A percentile compares a stretch with the other conserved stretches of the same genome.
These are phyloP conservation scores for Chaenocephalus aceratus DNA, from an alignment of 2,113 vertebrate species.

Conservation along the genomic window DNA sequence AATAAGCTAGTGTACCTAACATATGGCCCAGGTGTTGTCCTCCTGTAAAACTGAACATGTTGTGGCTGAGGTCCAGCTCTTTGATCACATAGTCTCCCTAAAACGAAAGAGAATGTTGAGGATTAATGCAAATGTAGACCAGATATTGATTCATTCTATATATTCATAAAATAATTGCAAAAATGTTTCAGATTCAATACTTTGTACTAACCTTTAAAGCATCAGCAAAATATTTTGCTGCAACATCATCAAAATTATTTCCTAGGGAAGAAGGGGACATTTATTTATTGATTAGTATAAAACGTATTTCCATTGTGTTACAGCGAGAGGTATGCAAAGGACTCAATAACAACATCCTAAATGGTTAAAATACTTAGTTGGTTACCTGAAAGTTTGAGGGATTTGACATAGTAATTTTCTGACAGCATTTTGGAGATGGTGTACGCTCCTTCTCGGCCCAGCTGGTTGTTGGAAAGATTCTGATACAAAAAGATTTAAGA, in stretches of 20 bases:
- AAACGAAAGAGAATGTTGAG: constrained; percentile 2
- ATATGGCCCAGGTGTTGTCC: constrained; percentile 84
- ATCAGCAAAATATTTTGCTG: constrained; percentile 74
- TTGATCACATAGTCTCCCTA: constrained; percentile 81
- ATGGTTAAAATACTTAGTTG: background rate
- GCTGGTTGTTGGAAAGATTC: constrained; percentile 85
- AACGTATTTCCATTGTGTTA: background rate
- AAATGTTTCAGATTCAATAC: too few relatives aligned
- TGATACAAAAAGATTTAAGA: constrained; percentile 58
- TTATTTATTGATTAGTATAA: background rate
- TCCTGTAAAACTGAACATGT: constrained; percentile 78
- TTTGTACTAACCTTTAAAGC: constrained; percentile 80
- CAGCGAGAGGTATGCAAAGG: background rate
- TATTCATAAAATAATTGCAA: background rate
- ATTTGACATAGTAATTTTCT: constrained; percentile 72
- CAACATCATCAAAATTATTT: constrained; percentile 82
- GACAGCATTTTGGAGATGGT: constrained; percentile 77
- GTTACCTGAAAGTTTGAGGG: constrained; percentile 82
- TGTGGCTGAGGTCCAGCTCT: constrained; percentile 87
- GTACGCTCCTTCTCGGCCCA: constrained; percentile 75
- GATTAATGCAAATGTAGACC: background rate
- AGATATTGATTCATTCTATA: background rate
- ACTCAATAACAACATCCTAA: background rate
- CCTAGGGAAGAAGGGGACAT: constrained; percentile 49
- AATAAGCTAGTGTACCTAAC: constrained; percentile 74